A percentile compares a stretch with the other conserved stretches of the same genome.
Evolutionary conservation across 2,888 invertebrate species (phyloP).

Genomic region (Hirtodrosophila cameraria): DNA sequence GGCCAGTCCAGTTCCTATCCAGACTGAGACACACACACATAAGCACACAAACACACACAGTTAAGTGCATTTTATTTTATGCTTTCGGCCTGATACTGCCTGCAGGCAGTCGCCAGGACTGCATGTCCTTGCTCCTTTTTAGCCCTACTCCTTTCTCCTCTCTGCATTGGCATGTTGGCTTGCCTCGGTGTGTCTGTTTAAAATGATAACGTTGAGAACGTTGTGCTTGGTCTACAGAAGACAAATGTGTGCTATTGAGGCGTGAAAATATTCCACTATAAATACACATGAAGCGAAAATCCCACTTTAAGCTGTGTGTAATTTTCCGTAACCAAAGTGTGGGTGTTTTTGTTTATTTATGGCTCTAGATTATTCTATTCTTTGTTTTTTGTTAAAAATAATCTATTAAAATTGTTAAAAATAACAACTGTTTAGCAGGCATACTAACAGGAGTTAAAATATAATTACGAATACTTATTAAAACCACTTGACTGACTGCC

Average conservation of each 20-base stretch:
- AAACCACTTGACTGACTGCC: neutral
- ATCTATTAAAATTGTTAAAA: slow-evolving; percentile 7
- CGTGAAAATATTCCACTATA: slow-evolving; percentile 78
- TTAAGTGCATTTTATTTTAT: slow-evolving; percentile 68
- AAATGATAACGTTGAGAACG: slow-evolving; percentile 76
- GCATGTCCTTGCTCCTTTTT: slow-evolving; percentile 36
- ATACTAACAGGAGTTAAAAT: slow-evolving; percentile 3
- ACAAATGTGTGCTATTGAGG: slow-evolving; percentile 77
- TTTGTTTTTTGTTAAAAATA: neutral
- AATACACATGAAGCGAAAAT: slow-evolving; percentile 57
- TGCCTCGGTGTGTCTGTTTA: slow-evolving; percentile 62
- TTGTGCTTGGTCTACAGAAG: slow-evolving; percentile 56
- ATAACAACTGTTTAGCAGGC: slow-evolving; percentile 8
- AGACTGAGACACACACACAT: slow-evolving; percentile 28
- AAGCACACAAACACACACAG: slow-evolving; percentile 30
- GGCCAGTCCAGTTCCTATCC: slow-evolving; percentile 11
- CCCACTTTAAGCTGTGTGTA: slow-evolving; percentile 57
- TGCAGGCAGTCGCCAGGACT: slow-evolving; percentile 11
- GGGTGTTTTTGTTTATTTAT: slow-evolving; percentile 62
- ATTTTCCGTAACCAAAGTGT: slow-evolving; percentile 45
- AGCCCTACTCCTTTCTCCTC: slow-evolving; percentile 4
- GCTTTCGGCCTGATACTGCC: slow-evolving; percentile 30
- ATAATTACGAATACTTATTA: slow-evolving; percentile 14
- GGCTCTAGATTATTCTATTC: slow-evolving; percentile 19
- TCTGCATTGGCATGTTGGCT: slow-evolving; percentile 24